These are phyloP conservation scores for Lutjanus argentimaculatus DNA, from an alignment of 2,797 vertebrate species.

Conservation along the genomic window DNA sequence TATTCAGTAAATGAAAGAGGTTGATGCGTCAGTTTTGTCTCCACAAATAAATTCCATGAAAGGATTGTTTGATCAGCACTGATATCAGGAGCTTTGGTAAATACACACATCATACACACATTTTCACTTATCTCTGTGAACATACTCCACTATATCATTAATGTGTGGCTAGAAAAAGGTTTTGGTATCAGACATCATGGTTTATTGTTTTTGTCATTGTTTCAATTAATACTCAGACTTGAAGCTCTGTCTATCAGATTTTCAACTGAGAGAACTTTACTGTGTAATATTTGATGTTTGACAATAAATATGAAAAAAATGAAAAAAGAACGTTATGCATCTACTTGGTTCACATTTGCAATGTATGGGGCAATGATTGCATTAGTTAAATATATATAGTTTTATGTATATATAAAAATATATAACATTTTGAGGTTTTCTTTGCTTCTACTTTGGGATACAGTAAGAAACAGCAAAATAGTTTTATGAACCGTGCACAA, in stretches of 20 bases:
- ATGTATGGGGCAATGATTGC: neutral
- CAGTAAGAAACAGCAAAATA: neutral
- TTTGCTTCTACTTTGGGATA: neutral
- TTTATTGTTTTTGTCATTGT: slow-evolving; percentile 16
- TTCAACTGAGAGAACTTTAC: neutral
- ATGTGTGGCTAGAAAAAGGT: neutral
- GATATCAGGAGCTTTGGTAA: slow-evolving; percentile 1
- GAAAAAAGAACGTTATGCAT: neutral
- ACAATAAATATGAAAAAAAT: slow-evolving; percentile 51
- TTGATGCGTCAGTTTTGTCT: neutral
- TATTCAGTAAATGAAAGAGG: neutral
- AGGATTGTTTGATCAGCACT: neutral
- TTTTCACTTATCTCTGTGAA: slow-evolving; percentile 5
- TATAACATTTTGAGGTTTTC: neutral
- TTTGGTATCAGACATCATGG: neutral
- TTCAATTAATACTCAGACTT: neutral
- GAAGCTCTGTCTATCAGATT: slow-evolving; percentile 3
- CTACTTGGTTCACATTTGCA: neutral
- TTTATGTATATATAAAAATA: neutral
- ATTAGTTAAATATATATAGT: neutral
- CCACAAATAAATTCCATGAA: neutral
- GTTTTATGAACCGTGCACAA: neutral
- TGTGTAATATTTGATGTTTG: slow-evolving; percentile 32
- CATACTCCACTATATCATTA: neutral
- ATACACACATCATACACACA: neutral